Percentiles rank a stretch among this genome's conserved stretches.
Evolutionary conservation across 2,797 vertebrate species (phyloP).

Genomic region (Microcaecilia unicolor): DNA sequence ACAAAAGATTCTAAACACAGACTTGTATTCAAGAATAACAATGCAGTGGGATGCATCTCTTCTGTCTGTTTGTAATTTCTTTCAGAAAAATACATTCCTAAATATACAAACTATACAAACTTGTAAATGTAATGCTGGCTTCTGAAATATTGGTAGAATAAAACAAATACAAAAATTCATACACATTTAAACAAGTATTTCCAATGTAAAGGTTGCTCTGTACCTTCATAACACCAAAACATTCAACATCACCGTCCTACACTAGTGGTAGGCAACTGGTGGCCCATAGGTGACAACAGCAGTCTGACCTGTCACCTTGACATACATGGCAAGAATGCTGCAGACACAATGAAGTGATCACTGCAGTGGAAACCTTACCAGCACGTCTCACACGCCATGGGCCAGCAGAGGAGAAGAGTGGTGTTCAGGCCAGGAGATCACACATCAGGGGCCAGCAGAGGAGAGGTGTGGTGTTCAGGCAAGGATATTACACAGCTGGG

Average conservation of each 20-base stretch:
- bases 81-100: slow-evolving; percentile 66
- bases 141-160: slow-evolving; percentile 44
- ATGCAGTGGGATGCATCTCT: slow-evolving; percentile 37
- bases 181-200: slow-evolving; percentile 33
- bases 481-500: no score
- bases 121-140: slow-evolving; percentile 62
- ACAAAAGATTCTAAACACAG: slow-evolving; percentile 49
- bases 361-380: no score
- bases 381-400: no score
- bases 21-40: slow-evolving; percentile 49
- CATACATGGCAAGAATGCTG: no score
- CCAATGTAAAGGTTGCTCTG: slow-evolving; percentile 41
- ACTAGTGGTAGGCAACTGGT: no score
- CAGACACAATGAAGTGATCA: no score
- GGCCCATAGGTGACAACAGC: no score
- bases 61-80: slow-evolving; percentile 58
- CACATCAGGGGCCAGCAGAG: no score
- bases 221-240: slow-evolving; percentile 63
- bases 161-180: slow-evolving; percentile 35
- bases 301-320: no score
- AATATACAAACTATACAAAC: slow-evolving; percentile 75
- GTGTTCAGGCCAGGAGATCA: slow-evolving; percentile 3
- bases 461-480: no score
- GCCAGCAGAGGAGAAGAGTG: no score
- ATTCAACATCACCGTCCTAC: slow-evolving; percentile 46